Evolutionary conservation across 2,113 vertebrate genomes (phyloP).

Genomic region (Rhinogobius similis): DNA sequence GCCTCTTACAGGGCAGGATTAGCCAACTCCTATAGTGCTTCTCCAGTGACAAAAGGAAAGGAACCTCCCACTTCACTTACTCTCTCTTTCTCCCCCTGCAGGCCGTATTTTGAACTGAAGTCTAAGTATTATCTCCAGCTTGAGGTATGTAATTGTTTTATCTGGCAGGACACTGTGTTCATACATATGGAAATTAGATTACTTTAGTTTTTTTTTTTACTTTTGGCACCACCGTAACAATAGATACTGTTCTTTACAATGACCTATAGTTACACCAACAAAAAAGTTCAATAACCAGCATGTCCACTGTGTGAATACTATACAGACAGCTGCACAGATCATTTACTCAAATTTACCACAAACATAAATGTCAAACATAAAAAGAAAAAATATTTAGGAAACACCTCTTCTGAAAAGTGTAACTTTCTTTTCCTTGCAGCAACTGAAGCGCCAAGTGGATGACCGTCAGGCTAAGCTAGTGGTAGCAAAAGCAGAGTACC

Average conservation of each 20-base stretch:
- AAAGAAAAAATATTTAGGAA: neutral
- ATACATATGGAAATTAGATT: neutral
- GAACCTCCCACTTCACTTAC: slow-evolving; percentile 19
- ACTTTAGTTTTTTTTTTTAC: neutral
- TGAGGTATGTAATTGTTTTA: slow-evolving; percentile 80
- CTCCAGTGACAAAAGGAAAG: slow-evolving; percentile 34
- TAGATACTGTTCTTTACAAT: neutral
- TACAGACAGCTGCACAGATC: neutral
- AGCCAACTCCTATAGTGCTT: slow-evolving; percentile 36
- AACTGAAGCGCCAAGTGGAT: slow-evolving; percentile 90
- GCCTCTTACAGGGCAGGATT: slow-evolving; percentile 49
- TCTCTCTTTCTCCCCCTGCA: slow-evolving; percentile 69
- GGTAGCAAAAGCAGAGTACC: slow-evolving; percentile 89
- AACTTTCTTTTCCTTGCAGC: slow-evolving; percentile 70
- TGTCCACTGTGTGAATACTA: neutral
- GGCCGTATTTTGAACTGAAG: slow-evolving; percentile 98
- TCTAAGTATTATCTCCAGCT: slow-evolving; percentile 94
- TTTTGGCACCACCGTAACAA: neutral
- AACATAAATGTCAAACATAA: neutral
- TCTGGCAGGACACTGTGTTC: neutral
- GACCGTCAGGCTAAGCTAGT: slow-evolving; percentile 89
- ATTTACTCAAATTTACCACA: neutral
- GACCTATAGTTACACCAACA: neutral
- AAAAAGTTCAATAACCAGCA: neutral
- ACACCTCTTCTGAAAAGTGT: neutral